A percentile compares a stretch with the other conserved stretches of the same genome.
Conservation (phyloP, 2,797 vertebrate genomes). For the Zalophus californianus region DNA sequence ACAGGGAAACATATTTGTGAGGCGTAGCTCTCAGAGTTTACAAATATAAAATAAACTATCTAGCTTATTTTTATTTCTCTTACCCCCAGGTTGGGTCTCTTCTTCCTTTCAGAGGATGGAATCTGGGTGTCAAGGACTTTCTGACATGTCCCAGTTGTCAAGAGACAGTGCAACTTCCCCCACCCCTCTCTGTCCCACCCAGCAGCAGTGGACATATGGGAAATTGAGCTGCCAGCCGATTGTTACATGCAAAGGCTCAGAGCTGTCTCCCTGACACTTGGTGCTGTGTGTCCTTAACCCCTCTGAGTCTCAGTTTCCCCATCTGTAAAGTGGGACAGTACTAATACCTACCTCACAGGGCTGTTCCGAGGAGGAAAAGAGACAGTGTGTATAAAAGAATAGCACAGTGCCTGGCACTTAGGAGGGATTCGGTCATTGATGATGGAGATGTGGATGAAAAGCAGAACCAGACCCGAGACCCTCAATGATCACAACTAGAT, state of each 20-base stretch:
- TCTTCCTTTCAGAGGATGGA: background rate
- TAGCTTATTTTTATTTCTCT: background rate
- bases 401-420: background rate
- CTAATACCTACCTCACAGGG: background rate
- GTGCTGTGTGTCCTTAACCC: background rate
- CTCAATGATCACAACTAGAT: rapidly evolving
- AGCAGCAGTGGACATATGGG: background rate
- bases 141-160: background rate
- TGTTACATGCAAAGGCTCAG: background rate
- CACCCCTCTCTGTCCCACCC: background rate
- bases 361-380: background rate
- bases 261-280: background rate
- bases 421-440: background rate
- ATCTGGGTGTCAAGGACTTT: background rate
- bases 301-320: background rate
- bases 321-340: background rate
- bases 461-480: background rate
- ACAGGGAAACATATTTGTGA: background rate
- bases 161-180: too few species aligned
- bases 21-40: background rate
- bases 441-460: background rate
- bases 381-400: too few species aligned
- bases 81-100: background rate
- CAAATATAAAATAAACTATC: background rate
- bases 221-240: background rate